Base-by-base conservation (phyloP, 2,888 invertebrate species). In the Polymixis lichenea region DNA sequence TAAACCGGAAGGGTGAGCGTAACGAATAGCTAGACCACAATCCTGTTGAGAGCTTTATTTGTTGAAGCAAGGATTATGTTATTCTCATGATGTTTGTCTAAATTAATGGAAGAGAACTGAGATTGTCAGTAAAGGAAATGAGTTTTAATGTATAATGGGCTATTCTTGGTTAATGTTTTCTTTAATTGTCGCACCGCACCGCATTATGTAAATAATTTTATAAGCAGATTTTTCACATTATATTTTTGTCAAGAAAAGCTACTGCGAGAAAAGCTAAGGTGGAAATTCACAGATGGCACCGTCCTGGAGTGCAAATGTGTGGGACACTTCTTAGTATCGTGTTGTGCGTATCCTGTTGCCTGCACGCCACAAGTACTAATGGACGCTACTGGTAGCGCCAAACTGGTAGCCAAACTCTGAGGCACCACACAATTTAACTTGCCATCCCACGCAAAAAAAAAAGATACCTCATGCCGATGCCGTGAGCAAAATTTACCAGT, bases 21-120 rank as follows among this genome's bases (percentile, higher is more conserved):
- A 78, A 78, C 64, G 43, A 73, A 77, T 75, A 78, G 64, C 43
- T n/a, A 22, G 58, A 72, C 75, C 75, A 53, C 70, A 74, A 72
- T 72, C 38, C 58, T 65, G 77, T 58, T 76, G 71, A 79, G 65
- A 79, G 67, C 72, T 78, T 38, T 74, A 67, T 82, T 74, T 61
- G n/a, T 58, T 25, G 28, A 51, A 73, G 73, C 68, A 76, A 68
- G 62, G 72, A 77, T 78, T 74, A 73, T 67, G 73, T 75, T 78
- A 72, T 73, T 77, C 51, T 75, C 62, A 43, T 68, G 56, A 58
- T 67, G 62, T 64, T 77, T 67, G 15, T 53, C 8, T 49, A 19
- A 81, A 75, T 75, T 17, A 69, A 58, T 82, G 58, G n/a, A 66
- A 58, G 55, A 15, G 15, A 51, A 25, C 25, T 32, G 55, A 11